These are phyloP conservation scores for Misgurnus mizolepis DNA, from an alignment of 2,113 vertebrate species.

Conservation along the genomic window DNA sequence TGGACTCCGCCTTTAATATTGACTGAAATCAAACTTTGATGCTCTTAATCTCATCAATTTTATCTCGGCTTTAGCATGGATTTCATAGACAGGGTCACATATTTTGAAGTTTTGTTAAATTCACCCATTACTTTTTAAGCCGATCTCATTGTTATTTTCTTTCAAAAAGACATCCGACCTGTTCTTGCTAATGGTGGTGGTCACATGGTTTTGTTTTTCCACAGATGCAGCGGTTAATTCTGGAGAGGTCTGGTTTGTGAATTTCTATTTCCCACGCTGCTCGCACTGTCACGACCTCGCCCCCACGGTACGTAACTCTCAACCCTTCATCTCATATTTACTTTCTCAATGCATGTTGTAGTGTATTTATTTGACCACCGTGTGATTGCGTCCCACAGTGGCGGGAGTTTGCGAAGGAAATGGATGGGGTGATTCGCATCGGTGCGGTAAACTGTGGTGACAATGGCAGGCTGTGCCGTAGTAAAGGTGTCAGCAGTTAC, in stretches of 20 bases:
- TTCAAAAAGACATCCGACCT: neutral
- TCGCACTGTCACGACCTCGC: constrained; percentile 97
- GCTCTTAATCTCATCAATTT: too few relatives aligned
- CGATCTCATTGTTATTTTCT: neutral
- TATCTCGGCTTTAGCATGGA: too few relatives aligned
- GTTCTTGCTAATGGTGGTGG: neutral
- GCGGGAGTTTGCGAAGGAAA: constrained; percentile 96
- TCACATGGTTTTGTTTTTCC: constrained; percentile 38
- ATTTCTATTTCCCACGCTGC: constrained; percentile 96
- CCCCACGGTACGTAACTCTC: constrained; percentile 80
- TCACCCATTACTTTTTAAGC: neutral
- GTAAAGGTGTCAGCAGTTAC: constrained; percentile 92
- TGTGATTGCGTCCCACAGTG: constrained; percentile 73
- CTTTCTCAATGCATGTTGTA: neutral
- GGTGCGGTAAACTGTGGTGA: constrained; percentile 97
- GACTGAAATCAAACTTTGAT: too few relatives aligned
- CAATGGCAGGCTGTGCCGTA: constrained; percentile 89
- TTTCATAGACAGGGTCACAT: too few relatives aligned
- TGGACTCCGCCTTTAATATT: too few relatives aligned
- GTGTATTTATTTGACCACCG: neutral
- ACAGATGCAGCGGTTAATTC: constrained; percentile 91
- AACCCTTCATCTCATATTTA: neutral
- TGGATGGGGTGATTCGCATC: constrained; percentile 92
- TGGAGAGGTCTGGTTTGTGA: constrained; percentile 97
- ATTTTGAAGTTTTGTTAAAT: neutral